Percentiles rank a stretch among this genome's conserved stretches.
Evolutionary conservation across 2,888 invertebrate species (phyloP).

Genomic region (Diachrysia chrysitis): DNA sequence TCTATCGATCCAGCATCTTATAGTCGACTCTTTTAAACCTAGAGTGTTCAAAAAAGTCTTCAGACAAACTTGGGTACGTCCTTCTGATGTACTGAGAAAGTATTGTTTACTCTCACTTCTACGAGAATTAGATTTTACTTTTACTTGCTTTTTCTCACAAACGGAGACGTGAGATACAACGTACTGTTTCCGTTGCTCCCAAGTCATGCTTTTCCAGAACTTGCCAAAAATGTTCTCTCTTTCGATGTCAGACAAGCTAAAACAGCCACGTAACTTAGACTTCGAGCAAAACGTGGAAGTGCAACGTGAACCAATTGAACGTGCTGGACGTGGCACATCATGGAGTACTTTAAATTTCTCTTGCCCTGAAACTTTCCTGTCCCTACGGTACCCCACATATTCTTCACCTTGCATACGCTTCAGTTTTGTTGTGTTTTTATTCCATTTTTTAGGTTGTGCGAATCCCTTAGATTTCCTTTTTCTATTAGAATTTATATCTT

Average conservation of each 20-base stretch:
- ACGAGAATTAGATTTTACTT: conserved; percentile 22
- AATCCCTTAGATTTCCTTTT: conserved; percentile 33
- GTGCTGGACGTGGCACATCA: conserved; percentile 41
- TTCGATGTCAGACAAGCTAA: conserved; percentile 23
- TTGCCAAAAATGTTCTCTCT: conserved; percentile 23
- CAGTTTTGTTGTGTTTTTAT: conserved; percentile 29
- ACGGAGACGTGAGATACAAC: conserved; percentile 31
- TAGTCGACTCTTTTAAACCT: conserved; percentile 44
- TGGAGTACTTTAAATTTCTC: conserved; percentile 39
- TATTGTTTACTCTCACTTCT: conserved; percentile 31
- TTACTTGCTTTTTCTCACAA: conserved; percentile 27
- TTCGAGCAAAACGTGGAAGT: conserved; percentile 21
- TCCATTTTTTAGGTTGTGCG: conserved; percentile 24
- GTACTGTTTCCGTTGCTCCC: conserved; percentile 31
- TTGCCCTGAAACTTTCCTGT: conserved; percentile 35
- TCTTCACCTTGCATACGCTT: conserved; percentile 39
- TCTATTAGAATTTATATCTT: conserved; percentile 36
- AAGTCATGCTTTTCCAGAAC: conserved; percentile 32
- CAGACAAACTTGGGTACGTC: conserved; percentile 40
- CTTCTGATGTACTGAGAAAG: conserved; percentile 31
- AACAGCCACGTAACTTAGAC: conserved; percentile 30
- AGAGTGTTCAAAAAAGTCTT: conserved; percentile 49
- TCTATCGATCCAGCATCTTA: conserved; percentile 31
- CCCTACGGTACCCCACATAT: conserved; percentile 38
- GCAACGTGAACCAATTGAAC: conserved; percentile 33